Conservation (phyloP, 2,113 vertebrate genomes). For the Cryptomyrus ogoouensis region DNA sequence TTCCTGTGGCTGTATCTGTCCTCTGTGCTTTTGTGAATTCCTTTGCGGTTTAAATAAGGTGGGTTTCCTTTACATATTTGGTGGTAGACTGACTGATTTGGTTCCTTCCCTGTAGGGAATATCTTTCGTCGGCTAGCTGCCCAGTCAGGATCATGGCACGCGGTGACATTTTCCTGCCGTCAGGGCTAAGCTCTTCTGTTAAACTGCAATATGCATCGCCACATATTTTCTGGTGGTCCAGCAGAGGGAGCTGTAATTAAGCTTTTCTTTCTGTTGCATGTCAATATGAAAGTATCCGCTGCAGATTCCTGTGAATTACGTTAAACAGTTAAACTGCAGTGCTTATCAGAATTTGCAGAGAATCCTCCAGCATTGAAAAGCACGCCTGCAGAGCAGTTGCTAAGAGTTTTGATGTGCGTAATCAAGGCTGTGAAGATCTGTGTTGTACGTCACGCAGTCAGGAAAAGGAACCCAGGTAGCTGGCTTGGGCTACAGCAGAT, state of each 20-base stretch:
- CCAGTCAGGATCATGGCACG: neutral
- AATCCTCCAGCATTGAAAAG: neutral
- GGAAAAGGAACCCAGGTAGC: neutral
- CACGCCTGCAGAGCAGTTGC: neutral
- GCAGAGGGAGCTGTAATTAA: neutral
- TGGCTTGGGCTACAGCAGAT: neutral
- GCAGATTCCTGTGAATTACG: neutral
- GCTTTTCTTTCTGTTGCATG: neutral
- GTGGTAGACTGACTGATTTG: neutral
- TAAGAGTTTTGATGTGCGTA: neutral
- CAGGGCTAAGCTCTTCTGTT: neutral
- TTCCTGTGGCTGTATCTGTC: neutral
- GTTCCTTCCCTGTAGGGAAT: neutral
- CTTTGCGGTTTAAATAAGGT: neutral
- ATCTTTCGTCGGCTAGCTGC: neutral
- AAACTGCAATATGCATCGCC: too few species aligned
- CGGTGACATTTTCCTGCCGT: neutral
- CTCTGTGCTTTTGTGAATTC: constrained; percentile 13
- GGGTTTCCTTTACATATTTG: neutral
- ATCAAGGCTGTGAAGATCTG: neutral
- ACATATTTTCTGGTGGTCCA: neutral
- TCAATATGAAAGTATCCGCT: neutral
- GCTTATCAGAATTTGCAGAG: neutral
- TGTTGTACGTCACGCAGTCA: neutral
- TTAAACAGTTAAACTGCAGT: neutral